These are phyloP conservation scores for Phyllostomus hastatus DNA, from an alignment of 2,113 vertebrate genomes.

Conservation along the genomic window DNA sequence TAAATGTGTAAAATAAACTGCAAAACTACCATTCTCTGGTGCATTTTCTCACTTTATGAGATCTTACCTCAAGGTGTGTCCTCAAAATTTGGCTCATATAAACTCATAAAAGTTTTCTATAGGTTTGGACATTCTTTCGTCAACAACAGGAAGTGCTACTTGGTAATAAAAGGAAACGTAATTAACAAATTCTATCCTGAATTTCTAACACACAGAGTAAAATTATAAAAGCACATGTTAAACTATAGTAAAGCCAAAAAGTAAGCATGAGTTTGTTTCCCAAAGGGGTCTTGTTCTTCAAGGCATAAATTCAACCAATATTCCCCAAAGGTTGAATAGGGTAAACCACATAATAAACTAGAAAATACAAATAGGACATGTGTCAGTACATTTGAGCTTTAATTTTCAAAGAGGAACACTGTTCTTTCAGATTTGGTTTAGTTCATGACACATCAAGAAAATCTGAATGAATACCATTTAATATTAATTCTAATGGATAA, in stretches of 20 bases:
- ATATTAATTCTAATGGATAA: conserved; percentile 57
- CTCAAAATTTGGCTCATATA: not conserved
- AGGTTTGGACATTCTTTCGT: not conserved
- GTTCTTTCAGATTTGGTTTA: conserved; percentile 72
- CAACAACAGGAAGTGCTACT: not conserved
- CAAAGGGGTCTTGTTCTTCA: conserved; percentile 7
- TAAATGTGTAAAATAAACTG: not conserved
- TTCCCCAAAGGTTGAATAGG: conserved; percentile 47
- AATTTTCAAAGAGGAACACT: conserved; percentile 64
- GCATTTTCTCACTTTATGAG: not conserved
- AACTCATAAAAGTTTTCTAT: not conserved
- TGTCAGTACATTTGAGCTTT: conserved; percentile 25
- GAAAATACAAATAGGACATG: conserved; percentile 50
- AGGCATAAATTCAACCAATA: conserved; percentile 33
- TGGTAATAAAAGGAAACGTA: not conserved
- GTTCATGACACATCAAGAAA: conserved; percentile 64
- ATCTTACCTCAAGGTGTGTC: not conserved
- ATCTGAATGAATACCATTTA: conserved; percentile 70
- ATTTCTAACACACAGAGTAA: not conserved
- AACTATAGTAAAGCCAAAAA: not conserved
- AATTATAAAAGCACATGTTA: not conserved
- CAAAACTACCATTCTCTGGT: not conserved
- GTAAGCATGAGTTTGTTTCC: conserved; percentile 15
- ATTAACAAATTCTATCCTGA: not conserved
- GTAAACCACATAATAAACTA: not conserved